A percentile compares a stretch with the other conserved stretches of the same genome.
Conservation (phyloP, 2,888 invertebrate species). For the Agrotis ipsilon region DNA sequence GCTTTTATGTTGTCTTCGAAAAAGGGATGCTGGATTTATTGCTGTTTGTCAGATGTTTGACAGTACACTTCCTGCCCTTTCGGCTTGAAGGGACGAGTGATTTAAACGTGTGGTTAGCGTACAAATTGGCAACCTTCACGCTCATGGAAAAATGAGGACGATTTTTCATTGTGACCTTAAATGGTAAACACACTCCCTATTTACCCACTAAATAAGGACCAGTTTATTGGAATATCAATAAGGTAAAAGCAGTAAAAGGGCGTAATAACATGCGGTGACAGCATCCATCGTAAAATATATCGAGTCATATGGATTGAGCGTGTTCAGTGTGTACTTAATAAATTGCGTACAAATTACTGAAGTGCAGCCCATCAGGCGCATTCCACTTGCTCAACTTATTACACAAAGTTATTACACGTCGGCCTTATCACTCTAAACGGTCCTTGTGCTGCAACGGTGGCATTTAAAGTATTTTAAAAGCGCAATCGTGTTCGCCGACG, state of each 20-base stretch:
- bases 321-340: slow-evolving; percentile 38
- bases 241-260: slow-evolving; percentile 48
- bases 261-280: slow-evolving; percentile 54
- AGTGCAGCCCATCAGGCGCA: slow-evolving; percentile 35
- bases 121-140: slow-evolving; percentile 70
- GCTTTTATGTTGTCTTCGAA: slow-evolving; percentile 34
- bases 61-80: slow-evolving; percentile 58
- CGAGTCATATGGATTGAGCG: slow-evolving; percentile 31
- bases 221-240: slow-evolving; percentile 62
- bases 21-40: slow-evolving; percentile 53
- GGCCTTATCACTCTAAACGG: slow-evolving; percentile 60
- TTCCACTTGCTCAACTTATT: slow-evolving; percentile 54
- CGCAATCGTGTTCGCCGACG: slow-evolving; percentile 58
- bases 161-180: slow-evolving; percentile 67
- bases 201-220: slow-evolving; percentile 48
- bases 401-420: slow-evolving; percentile 51
- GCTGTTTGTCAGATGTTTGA: slow-evolving; percentile 51
- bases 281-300: slow-evolving; percentile 49
- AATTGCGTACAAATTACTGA: slow-evolving; percentile 37
- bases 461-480: slow-evolving; percentile 70
- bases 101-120: slow-evolving; percentile 65
- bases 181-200: slow-evolving; percentile 62
- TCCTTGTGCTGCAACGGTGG: slow-evolving; percentile 57
- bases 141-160: slow-evolving; percentile 63
- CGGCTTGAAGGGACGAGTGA: slow-evolving; percentile 58